Evolutionary conservation across 2,888 invertebrate species (phyloP).

Genomic region (Melolontha melolontha): DNA sequence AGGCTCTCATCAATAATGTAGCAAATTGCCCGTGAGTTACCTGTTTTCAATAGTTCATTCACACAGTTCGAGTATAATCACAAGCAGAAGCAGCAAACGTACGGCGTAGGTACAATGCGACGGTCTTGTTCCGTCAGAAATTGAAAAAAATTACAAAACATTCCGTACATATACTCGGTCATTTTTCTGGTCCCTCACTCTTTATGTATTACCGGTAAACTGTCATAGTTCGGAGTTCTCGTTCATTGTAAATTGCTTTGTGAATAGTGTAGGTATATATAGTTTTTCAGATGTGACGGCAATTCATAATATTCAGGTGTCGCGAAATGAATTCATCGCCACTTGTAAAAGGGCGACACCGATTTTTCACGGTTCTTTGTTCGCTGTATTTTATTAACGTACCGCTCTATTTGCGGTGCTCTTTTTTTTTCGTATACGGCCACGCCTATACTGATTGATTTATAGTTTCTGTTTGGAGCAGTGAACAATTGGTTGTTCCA

Average conservation of each 20-base stretch:
- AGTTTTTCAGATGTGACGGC: constrained; percentile 30
- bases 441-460: constrained; percentile 31
- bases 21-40: constrained; percentile 46
- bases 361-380: constrained; percentile 42
- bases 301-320: constrained; percentile 41
- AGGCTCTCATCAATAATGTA: constrained; percentile 36
- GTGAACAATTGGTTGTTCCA: constrained; percentile 25
- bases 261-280: constrained; percentile 13
- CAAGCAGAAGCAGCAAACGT: constrained; percentile 23
- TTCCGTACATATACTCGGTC: constrained; percentile 10
- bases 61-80: constrained; percentile 19
- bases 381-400: constrained; percentile 36
- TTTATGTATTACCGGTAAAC: constrained; percentile 11
- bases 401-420: constrained; percentile 37
- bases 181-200: constrained; percentile 25
- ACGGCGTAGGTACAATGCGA: not conserved
- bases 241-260: constrained; percentile 30
- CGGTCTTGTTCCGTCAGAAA: constrained; percentile 26
- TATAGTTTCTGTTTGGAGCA: constrained; percentile 37
- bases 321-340: constrained; percentile 41
- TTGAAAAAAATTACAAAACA: constrained; percentile 34
- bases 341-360: constrained; percentile 41
- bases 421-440: constrained; percentile 15
- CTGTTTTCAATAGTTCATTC: constrained; percentile 40
- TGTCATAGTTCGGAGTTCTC: constrained; percentile 8